Conservation (phyloP, 2,888 invertebrate genomes). For the Leptarthrus brevirostris region DNA sequence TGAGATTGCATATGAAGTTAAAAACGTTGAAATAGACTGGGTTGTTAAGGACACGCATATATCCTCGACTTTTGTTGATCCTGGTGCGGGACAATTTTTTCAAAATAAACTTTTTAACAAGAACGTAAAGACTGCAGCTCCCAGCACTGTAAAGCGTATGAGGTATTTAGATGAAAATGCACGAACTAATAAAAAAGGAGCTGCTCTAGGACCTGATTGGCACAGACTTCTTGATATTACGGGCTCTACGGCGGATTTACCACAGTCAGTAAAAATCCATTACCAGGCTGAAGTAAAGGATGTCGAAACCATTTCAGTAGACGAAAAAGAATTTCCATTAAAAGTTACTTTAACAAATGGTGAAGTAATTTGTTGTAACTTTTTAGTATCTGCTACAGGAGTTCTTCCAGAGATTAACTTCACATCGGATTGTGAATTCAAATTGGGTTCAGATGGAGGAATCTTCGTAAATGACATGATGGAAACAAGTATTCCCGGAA, state of each 20-base stretch:
- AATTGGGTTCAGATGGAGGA: constrained; percentile 79
- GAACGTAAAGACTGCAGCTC: constrained; percentile 48
- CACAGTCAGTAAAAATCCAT: constrained; percentile 71
- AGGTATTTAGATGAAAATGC: constrained; percentile 73
- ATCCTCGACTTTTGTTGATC: constrained; percentile 93
- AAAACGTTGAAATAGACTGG: constrained; percentile 90
- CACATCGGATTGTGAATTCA: constrained; percentile 69
- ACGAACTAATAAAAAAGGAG: constrained; percentile 73
- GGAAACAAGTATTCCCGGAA: constrained; percentile 79
- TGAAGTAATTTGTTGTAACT: constrained; percentile 81
- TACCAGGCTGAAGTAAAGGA: constrained; percentile 71
- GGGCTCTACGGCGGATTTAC: constrained; percentile 65
- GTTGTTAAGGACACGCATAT: constrained; percentile 93
- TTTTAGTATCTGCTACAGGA: constrained; percentile 95
- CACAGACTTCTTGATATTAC: constrained; percentile 75
- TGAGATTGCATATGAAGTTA: constrained; percentile 91
- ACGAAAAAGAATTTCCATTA: constrained; percentile 73
- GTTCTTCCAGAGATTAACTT: constrained; percentile 79
- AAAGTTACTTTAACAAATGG: constrained; percentile 80
- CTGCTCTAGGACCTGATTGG: constrained; percentile 98
- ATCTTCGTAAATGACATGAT: constrained; percentile 86
- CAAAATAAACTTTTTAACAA: constrained; percentile 68
- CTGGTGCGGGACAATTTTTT: constrained; percentile 95
- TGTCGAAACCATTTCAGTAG: constrained; percentile 53
- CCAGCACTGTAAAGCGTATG: constrained; percentile 72